Base-by-base conservation (phyloP, 2,888 invertebrate species). In the Cloeon dipterum region DNA sequence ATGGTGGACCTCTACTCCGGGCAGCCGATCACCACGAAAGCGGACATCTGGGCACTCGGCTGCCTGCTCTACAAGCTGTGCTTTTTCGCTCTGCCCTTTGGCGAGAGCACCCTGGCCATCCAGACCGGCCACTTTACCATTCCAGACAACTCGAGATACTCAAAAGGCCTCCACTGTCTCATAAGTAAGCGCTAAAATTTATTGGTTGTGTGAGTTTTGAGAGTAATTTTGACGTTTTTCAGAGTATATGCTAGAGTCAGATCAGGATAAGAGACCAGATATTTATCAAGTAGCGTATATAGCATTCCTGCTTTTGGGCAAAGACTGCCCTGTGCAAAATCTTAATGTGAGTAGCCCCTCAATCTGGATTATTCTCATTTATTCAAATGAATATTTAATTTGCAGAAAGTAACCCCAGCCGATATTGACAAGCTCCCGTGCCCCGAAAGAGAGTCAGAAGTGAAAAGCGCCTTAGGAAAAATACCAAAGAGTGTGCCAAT, bases 1-100 rank as follows among this genome's bases (percentile, higher is more conserved):
- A 91, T 89, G 89, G 73, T 91, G 23, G 86, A 91, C 57, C 66
- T 91, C 50, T 89, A 86, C 55, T 66, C 68, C 43, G 79, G 78
- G 26, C 75, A 75, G 56, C 61, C 71, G 34, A 83, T 91, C 44
- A 78, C 81, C 20, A 81, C 77, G 23, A 85, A 85, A 58, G 70
- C 81, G 32, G 86, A 86, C 61, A 79, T 86, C 54, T 86, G 86
- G 86, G 86, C 88, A 18, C 57, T 89, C 39, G 88, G 88, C 36
- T 86, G 86, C 59, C 62, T 88, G 49, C 61, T 88, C 35, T 88
- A 83, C 56, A 83, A 85, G 55, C 62, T 91, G 46, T 86, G 85
- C 58, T 91, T 77, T 59, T 88, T 88, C 56, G 66, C 74, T 25
- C 62, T 86, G 50, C 89, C 88, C 36, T 89, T 89, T 57, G 88